Evolutionary conservation across 2,113 vertebrate species (phyloP).

Genomic region (Aplodontia rufa): DNA sequence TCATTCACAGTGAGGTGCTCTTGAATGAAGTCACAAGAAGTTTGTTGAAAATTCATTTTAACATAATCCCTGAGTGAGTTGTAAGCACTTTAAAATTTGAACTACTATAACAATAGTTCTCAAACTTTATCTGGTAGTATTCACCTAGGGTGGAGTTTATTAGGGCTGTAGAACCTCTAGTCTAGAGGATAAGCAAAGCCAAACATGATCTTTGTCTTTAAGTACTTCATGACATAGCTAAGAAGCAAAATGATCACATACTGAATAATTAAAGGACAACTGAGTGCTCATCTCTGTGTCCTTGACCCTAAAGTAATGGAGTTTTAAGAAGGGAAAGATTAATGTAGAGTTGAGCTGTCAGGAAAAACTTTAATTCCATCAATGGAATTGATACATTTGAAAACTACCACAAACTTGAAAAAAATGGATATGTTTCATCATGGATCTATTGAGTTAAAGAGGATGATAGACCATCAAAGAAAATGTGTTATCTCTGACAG

Average conservation of each 20-base stretch:
- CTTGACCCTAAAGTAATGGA: background rate
- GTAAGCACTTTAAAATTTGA: background rate
- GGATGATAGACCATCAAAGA: background rate
- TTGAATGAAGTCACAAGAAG: background rate
- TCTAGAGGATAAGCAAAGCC: background rate
- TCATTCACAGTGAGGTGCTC: background rate
- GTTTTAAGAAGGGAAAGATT: background rate
- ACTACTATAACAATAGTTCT: background rate
- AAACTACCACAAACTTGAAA: background rate
- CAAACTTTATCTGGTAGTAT: constrained; percentile 14
- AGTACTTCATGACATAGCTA: background rate
- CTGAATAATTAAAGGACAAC: background rate
- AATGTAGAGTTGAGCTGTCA: background rate
- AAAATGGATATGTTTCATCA: background rate
- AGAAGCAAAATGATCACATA: background rate
- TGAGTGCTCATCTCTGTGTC: background rate
- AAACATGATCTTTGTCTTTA: background rate
- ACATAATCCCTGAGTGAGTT: background rate
- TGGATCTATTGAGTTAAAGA: background rate
- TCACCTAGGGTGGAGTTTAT: background rate
- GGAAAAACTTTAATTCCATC: background rate
- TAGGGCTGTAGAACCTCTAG: background rate
- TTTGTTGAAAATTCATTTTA: background rate
- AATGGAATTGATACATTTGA: background rate
- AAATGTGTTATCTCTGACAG: background rate